These are phyloP conservation scores for Plemyria rubiginata DNA, from an alignment of 2,888 invertebrate genomes.

Conservation along the genomic window DNA sequence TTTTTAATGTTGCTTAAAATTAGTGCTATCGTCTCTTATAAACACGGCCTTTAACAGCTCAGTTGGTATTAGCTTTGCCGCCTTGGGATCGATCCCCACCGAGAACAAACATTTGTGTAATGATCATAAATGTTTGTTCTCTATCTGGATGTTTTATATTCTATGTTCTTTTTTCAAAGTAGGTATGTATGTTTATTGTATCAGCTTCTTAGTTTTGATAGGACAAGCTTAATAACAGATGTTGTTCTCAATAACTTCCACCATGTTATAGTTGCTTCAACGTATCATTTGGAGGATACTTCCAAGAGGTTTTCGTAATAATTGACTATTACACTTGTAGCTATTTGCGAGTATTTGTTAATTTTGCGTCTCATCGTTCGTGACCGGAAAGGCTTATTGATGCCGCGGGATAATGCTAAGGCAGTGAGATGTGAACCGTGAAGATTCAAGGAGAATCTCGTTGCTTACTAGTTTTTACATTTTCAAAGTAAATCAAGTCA, in stretches of 20 bases:
- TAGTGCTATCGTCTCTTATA: too few species aligned
- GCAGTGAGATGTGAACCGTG: conserved; percentile 46
- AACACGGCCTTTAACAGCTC: too few species aligned
- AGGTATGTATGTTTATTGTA: too few species aligned
- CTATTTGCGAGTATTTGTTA: conserved; percentile 18
- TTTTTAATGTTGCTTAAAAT: neutral
- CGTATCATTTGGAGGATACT: conserved; percentile 9
- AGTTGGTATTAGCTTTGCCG: too few species aligned
- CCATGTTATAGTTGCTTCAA: neutral
- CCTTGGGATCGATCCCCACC: too few species aligned
- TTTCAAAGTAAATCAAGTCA: neutral
- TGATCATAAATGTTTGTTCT: too few species aligned
- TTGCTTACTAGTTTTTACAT: neutral
- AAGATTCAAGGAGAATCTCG: conserved; percentile 47
- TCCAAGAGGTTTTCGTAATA: conserved; percentile 22
- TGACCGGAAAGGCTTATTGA: conserved; percentile 65
- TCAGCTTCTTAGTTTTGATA: too few species aligned
- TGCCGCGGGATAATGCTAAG: conserved; percentile 32
- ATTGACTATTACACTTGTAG: conserved; percentile 21
- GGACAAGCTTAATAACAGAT: too few species aligned
- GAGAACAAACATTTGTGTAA: too few species aligned
- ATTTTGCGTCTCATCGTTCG: conserved; percentile 58
- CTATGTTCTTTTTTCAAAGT: too few species aligned
- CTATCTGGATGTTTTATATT: too few species aligned
- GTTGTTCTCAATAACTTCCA: neutral